Base-by-base conservation (phyloP, 2,888 invertebrate genomes). In the Frankliniella intonsa region DNA sequence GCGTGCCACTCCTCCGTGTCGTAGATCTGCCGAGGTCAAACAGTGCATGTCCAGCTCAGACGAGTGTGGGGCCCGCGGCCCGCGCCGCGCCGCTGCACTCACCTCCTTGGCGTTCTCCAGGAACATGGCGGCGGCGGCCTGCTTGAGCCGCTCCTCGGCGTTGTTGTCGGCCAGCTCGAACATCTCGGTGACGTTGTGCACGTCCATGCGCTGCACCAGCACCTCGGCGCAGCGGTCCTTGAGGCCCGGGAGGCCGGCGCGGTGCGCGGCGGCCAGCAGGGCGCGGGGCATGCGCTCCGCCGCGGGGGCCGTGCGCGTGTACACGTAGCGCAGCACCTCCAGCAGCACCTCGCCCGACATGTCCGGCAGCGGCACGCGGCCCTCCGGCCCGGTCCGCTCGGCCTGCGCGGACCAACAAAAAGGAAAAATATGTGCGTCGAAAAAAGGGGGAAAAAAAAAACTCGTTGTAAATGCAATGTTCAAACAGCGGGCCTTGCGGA, bases 121-220 rank as follows among this genome's bases (percentile, higher is more conserved):
- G 69, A 76, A 76, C 22, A 76, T 22, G 22, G 22, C 69, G 69
- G 69, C 69, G 69, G 69, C 69, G 22, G 69, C 69, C 25, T 22
- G 25, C 69, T 76, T 76, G 7, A 76, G 69, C 22, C 69, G 69
- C 69, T 76, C 69, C 69, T 76, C 69, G 25, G 22, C 69, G 69
- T 76, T 22, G 11, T 76, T 76, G 69, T 76, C 69, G 69, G 69
- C 69, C 69, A 76, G 69, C 69, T 76, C 69, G 69, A 76, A 76
- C 22, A 76, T 76, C 69, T 76, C 69, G 22, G 69, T 76, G 22
- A 76, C 69, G 69, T 76, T 76, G 69, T 76, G 69, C 22, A 76
- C 25, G 69, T 76, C 69, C 22, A 76, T 22, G 11, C 69, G 69
- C 69, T 76, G 69, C 25, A 76, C 69, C 69, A 76, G 69, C 69